Evolutionary conservation across 1,140 invertebrate genomes (phyloP), one percentile per base, ranked within the genome.

Genomic region (Apis laboriosa): DNA sequence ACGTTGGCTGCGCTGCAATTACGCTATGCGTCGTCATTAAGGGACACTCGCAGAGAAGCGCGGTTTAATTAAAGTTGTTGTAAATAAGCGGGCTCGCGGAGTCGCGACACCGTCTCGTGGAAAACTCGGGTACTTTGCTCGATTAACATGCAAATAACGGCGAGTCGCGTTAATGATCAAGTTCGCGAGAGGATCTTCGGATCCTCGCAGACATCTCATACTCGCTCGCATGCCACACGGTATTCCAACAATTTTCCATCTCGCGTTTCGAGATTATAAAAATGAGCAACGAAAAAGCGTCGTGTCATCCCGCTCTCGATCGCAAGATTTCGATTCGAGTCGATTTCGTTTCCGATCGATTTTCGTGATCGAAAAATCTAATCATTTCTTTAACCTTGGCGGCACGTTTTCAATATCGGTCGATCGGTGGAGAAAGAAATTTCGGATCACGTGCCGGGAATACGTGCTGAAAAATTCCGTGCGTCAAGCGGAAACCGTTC

Each of bases 21-120:
- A 84, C 85, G 58, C 73, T 60, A 3, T 28, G 61, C 81, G 56
- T 34, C 58, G 66, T 83, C 64, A 64, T 80, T 73, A 43, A 66
- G 63, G 76, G 70, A 80, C 19, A 34, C 61, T 66, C n/a, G 70
- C 28, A 28, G 15, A 64, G 61, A 73, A 53, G 21, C 55, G 49
- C 71, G 71, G 76, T 86, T 86, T 83, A 87, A 86, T 87, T 86
- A 86, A 86, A 86, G 77, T 60, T 34, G 61, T 76, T 51, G 85
- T 66, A 71, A 61, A 83, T 80, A 75, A 51, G 34, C 49, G 76
- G 19, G 55, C 55, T 81, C 72, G 64, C 74, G 71, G 21, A 73
- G 28, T 19, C 28, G 71, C 28, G 55, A n/a, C 19, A 19, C 28
- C 21, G 51, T 67, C 51, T 8, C 2, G 51, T 61, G 34, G 13